A percentile compares a stretch with the other conserved stretches of the same genome.
Evolutionary conservation across 2,113 vertebrate species (phyloP).

Genomic region (Sceloporus tristichus): DNA sequence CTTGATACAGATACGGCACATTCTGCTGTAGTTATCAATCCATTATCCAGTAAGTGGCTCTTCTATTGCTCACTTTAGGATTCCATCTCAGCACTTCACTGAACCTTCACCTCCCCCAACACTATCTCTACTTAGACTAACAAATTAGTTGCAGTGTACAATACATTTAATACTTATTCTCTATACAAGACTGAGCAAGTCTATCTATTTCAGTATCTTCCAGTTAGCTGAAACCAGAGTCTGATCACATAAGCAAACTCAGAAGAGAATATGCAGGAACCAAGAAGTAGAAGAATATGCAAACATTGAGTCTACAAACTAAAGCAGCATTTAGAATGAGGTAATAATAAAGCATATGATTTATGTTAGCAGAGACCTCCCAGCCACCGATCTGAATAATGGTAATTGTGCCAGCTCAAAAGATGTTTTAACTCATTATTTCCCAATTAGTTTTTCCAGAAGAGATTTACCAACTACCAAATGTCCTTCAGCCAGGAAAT

Average conservation of each 20-base stretch:
- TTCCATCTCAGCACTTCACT: constrained; percentile 30
- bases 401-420: background rate
- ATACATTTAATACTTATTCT: constrained; percentile 7
- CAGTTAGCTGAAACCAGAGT: background rate
- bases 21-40: constrained; percentile 42
- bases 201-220: background rate
- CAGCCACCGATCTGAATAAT: background rate
- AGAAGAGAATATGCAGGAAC: background rate
- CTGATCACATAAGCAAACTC: background rate
- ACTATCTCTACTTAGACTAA: constrained; percentile 7
- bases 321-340: background rate
- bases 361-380: background rate
- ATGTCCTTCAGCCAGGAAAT: no score
- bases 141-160: background rate
- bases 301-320: background rate
- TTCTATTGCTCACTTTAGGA: constrained; percentile 19
- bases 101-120: background rate
- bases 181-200: background rate
- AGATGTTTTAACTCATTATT: background rate
- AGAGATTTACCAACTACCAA: background rate
- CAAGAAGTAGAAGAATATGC: rapidly evolving
- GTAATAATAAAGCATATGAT: background rate
- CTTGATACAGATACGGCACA: constrained; percentile 46
- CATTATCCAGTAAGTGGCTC: constrained; percentile 33
- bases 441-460: background rate